Conservation (phyloP, 2,797 vertebrate species). For the Potorous gilbertii region DNA sequence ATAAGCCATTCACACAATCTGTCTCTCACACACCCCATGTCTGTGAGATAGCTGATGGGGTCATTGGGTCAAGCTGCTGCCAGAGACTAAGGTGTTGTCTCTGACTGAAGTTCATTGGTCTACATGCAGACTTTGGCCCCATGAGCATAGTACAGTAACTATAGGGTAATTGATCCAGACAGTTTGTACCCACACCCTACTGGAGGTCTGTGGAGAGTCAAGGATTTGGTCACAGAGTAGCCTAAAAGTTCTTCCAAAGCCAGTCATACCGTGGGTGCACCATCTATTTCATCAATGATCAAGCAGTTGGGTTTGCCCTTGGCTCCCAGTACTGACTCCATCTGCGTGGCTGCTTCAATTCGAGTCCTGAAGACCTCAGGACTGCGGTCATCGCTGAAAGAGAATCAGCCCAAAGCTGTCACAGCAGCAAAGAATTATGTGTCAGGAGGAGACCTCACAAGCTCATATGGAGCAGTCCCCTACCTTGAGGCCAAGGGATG, state of each 20-base stretch:
- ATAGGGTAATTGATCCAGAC: neutral
- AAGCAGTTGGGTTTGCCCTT: slow-evolving; percentile 91
- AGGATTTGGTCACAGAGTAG: neutral
- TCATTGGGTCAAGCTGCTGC: neutral
- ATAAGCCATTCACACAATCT: neutral
- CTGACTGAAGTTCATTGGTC: neutral
- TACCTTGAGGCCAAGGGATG: neutral
- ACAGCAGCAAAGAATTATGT: neutral
- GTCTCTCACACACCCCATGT: neutral
- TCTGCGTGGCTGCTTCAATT: slow-evolving; percentile 95
- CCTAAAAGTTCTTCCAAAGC: neutral
- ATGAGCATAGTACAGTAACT: neutral
- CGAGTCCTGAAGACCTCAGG: slow-evolving; percentile 92
- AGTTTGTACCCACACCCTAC: neutral
- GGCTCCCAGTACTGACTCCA: slow-evolving; percentile 94
- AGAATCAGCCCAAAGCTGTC: rapidly evolving
- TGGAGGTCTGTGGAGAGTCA: neutral
- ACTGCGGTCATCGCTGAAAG: slow-evolving; percentile 87
- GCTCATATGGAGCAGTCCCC: neutral
- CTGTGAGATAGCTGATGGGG: neutral
- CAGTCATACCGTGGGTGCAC: slow-evolving; percentile 89
- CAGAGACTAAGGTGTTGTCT: neutral
- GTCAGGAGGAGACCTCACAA: neutral
- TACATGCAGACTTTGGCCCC: neutral
- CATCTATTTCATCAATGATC: slow-evolving; percentile 97